phyloP scores from a whole-genome alignment of 2,888 invertebrate species.

The Cantharis nigra region DNA sequence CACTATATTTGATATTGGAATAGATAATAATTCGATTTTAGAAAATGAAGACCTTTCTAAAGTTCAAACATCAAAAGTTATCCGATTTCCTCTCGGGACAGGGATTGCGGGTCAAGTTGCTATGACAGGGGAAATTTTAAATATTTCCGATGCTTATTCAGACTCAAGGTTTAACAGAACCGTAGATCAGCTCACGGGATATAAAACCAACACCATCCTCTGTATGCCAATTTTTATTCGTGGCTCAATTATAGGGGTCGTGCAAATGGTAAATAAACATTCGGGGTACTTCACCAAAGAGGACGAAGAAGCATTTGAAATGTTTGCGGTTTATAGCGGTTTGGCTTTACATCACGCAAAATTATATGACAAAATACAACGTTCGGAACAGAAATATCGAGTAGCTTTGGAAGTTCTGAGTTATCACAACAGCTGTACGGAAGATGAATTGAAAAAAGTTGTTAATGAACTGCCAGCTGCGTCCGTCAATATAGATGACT shows the following conservation, averaged over 20 bases:
- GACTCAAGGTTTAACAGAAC: constrained; percentile 77
- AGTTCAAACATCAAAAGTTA: constrained; percentile 58
- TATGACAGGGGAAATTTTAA: constrained; percentile 75
- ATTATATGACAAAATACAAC: constrained; percentile 79
- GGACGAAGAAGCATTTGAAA: constrained; percentile 82
- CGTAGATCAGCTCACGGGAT: constrained; percentile 70
- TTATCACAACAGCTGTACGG: constrained; percentile 80
- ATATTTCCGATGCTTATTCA: constrained; percentile 81
- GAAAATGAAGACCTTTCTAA: constrained; percentile 36
- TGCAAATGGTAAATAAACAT: constrained; percentile 82
- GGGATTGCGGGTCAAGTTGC: constrained; percentile 82
- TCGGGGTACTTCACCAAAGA: constrained; percentile 63
- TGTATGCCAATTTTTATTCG: constrained; percentile 88
- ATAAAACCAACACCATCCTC: constrained; percentile 74
- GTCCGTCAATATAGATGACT: constrained; percentile 59
- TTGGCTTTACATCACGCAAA: constrained; percentile 84
- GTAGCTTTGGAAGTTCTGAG: constrained; percentile 83
- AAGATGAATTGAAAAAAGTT: constrained; percentile 60
- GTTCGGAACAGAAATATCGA: constrained; percentile 81
- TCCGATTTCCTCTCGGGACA: constrained; percentile 73
- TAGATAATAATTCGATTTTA: constrained; percentile 42
- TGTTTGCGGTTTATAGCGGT: constrained; percentile 84
- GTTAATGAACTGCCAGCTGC: constrained; percentile 37
- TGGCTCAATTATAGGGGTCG: constrained; percentile 74
- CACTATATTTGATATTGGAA: constrained; percentile 75